Evolutionary conservation across 2,113 vertebrate species (phyloP), one percentile per base, ranked within the genome.

Genomic region (Hippocampus barbouri): DNA sequence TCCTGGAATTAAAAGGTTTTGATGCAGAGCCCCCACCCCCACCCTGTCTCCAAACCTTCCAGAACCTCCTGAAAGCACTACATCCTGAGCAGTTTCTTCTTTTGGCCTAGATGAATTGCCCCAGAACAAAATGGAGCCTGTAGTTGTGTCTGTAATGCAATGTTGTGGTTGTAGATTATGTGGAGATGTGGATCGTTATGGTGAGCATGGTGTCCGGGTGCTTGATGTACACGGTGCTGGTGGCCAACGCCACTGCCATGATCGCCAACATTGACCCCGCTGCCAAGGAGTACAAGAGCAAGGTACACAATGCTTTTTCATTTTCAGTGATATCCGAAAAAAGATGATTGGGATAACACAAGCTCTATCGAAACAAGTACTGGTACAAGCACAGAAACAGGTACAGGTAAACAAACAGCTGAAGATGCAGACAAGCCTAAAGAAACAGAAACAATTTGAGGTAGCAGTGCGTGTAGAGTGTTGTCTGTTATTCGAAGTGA

Each of bases 171-270:
- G 66, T 3, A 93, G 92, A 91, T 84, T 90, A 92, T 25, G 86
- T 90, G 7, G 92, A 93, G 62, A 71, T 91, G 84, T 93, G 92
- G 91, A 84, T 91, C 25, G 90, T 90, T 49, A 88, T 93, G 86
- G 88, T 91, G 59, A 93, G 91, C 85, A 92, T 92, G 89, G 81
- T 93, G 68, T 90, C 91, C 25, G 91, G 92, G 57, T 89, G 82
- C 41, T 64, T 91, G 47, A 91, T 93, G 88, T 91, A 92, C 75
- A 90, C 90, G 0, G 87, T 92, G 47, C 88, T 92, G 5, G 88
- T 93, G 60, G 90, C 90, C 62, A 92, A 92, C 69, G 76, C 90
- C 9, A 90, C 91, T 0, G 71, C 88, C 70, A 89, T 92, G 80
- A 89, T 93, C 38, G 87, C 89, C n/a, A 87, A 86, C 74, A 71